Evolutionary conservation across 2,888 invertebrate species (phyloP), one percentile per base, ranked within the genome.

Genomic region (Cheilosia grossa): DNA sequence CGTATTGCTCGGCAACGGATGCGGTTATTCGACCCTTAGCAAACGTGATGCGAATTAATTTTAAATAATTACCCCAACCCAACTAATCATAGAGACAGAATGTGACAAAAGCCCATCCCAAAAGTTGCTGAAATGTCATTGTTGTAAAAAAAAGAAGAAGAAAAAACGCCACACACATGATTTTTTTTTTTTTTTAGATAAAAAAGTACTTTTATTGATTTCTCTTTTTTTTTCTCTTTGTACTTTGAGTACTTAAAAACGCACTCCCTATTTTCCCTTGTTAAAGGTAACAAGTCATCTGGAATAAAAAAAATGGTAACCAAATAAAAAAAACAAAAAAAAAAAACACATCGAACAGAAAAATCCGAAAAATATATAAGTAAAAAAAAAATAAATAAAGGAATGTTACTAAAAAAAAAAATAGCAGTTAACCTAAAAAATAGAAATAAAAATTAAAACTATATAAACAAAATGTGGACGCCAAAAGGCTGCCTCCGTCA

Each of bases 241-340:
- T 69, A 54, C 59, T 24, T 53, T 61, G 67, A 81, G 85, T 75
- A 85, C 85, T 67, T 58, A 37, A 77, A 82, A 85, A 85, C 81
- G 85, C 67, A 77, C 85, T 77, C 81, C 61, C 24, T 19, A 81
- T 85, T 85, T 72, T 44, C 67, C 80, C 85, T 85, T 85, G 85
- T 81, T 81, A 81, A 85, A 58, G 40, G 51, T 61, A 85, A 85
- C 85, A 85, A 85, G 85, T 72, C 85, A 85, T 85, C 85, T 85
- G 85, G 85, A 85, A 85, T 85, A 61, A 85, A 80, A 83, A 54
- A 54, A 33, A 17, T 17, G 30, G 15, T 54, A 54, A 30, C 30
- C n/a, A 56, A 56, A 56, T 37, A 54, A 30, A 54, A 15, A 24
- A 54, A 15, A 24, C 33, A 24, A 24, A 24, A 74, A 69, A 69